phyloP scores from a whole-genome alignment of 2,888 invertebrate species.

The Euspilapteryx auroguttella region DNA sequence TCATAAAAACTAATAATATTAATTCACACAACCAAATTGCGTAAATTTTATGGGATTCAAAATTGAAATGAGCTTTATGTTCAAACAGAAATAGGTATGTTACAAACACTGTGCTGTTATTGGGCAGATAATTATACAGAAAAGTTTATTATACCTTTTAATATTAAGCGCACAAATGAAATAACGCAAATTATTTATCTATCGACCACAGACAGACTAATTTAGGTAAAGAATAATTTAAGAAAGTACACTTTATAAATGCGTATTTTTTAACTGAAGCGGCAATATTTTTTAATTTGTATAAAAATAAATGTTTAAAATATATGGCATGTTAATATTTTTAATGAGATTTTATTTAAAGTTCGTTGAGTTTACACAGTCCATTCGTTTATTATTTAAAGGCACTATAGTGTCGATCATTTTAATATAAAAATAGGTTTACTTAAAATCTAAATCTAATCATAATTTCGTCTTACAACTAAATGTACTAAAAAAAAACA shows the following conservation, averaged over 20 bases:
- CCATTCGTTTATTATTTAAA: too few relatives aligned
- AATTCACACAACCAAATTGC: conserved; percentile 6
- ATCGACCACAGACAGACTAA: conserved; percentile 5
- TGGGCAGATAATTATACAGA: too few relatives aligned
- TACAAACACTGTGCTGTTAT: too few relatives aligned
- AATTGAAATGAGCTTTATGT: too few relatives aligned
- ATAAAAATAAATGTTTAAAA: conserved; percentile 46
- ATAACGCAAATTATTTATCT: conserved; percentile 31
- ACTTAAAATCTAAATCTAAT: too few relatives aligned
- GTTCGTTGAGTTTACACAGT: too few relatives aligned
- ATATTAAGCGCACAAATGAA: conserved; percentile 31
- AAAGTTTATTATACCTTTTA: conserved; percentile 11
- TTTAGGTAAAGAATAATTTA: conserved; percentile 8
- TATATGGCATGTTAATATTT: conserved; percentile 60
- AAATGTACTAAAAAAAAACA: too few relatives aligned
- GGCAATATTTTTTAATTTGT: conserved; percentile 29
- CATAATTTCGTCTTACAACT: too few relatives aligned
- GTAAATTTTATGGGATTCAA: too few relatives aligned
- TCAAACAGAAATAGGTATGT: too few relatives aligned
- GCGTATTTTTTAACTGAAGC: conserved; percentile 21
- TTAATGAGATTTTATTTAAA: conserved; percentile 21
- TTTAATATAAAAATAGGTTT: too few relatives aligned
- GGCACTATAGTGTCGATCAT: too few relatives aligned
- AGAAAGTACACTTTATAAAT: conserved; percentile 4
- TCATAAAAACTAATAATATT: conserved; percentile 10